Base-by-base conservation (phyloP, 2,888 invertebrate genomes). In the Taenaris catops region DNA sequence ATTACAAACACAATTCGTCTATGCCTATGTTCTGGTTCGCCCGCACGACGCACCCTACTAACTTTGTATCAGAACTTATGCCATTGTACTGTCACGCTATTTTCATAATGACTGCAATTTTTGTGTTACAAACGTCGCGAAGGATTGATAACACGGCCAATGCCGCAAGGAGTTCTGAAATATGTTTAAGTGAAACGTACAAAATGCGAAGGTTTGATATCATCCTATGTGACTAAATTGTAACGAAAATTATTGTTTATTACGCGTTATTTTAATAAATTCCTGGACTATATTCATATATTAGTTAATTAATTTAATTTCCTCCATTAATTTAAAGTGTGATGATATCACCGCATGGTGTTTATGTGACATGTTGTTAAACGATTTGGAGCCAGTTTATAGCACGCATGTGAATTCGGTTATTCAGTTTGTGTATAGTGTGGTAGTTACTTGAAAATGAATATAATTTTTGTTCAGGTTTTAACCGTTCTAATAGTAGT, bases 191-290 rank as follows among this genome's bases (percentile, higher is more conserved):
- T n/a, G 20, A 20, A 4, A 20, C 20, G 7, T n/a, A 8, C 1
- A 20, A n/a, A 20, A 20, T 42, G 36, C 24, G 24, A 18, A 20
- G 23, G 20, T 31, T 29, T 26, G 24, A 39, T 41, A 27, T 35
- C 29, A 25, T 23, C 34, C 21, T 34, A 42, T 26, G 20, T 25
- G 23, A n/a, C 7, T 44, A 37, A 40, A 40, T 34, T 37, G 41
- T 66, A 70, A 6, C 16, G 16, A 72, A 69, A 53, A 51, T 52
- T 62, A 67, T 56, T 78, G 65, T 76, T 73, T 79, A 78, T 79
- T 70, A 60, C 50, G 39, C 41, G 38, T 41, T 44, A 12, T 16
- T 35, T 29, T 25, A 28, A 31, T 31, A 8, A 35, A 20, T 10
- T 35, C 32, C 26, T 12, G 26, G 18, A 40, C 25, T 23, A n/a